Percentiles rank a stretch among this genome's conserved stretches.
phyloP scores from a whole-genome alignment of 1,140 invertebrate genomes.

The Drosophila obscura region DNA sequence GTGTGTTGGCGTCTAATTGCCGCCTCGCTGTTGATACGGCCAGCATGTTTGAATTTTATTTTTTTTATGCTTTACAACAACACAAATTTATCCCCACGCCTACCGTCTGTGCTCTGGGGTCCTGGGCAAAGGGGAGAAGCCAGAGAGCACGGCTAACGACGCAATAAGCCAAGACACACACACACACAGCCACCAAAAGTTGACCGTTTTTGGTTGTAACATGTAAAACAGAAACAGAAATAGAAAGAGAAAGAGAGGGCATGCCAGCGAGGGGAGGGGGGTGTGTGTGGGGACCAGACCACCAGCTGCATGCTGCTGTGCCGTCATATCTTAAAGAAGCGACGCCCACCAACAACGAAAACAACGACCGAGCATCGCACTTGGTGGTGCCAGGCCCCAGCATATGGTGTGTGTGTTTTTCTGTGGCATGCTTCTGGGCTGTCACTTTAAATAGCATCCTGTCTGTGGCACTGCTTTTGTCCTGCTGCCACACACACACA shows the following conservation, averaged over 20 bases:
- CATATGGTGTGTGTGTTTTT: conserved; percentile 70
- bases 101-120: neutral
- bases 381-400: conserved; percentile 11
- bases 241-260: conserved; percentile 9
- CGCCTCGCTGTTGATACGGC: conserved; percentile 58
- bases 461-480: conserved; percentile 19
- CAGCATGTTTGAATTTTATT: conserved; percentile 52
- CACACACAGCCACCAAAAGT: neutral
- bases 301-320: too few relatives aligned
- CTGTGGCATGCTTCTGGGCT: conserved; percentile 52
- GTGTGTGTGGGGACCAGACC: too few relatives aligned
- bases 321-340: too few relatives aligned
- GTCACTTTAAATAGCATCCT: conserved; percentile 31
- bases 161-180: conserved; percentile 52
- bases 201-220: conserved; percentile 24
- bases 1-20: conserved; percentile 48
- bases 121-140: neutral
- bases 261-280: conserved; percentile 10
- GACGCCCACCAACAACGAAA: conserved; percentile 1
- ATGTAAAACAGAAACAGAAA: conserved; percentile 25
- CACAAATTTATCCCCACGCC: conserved; percentile 29
- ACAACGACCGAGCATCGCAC: conserved; percentile 1
- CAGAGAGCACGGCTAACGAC: conserved; percentile 40
- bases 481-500: conserved; percentile 25
- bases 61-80: conserved; percentile 20